Conservation (phyloP, 2,113 vertebrate species). For the Hemiprocne comata region DNA sequence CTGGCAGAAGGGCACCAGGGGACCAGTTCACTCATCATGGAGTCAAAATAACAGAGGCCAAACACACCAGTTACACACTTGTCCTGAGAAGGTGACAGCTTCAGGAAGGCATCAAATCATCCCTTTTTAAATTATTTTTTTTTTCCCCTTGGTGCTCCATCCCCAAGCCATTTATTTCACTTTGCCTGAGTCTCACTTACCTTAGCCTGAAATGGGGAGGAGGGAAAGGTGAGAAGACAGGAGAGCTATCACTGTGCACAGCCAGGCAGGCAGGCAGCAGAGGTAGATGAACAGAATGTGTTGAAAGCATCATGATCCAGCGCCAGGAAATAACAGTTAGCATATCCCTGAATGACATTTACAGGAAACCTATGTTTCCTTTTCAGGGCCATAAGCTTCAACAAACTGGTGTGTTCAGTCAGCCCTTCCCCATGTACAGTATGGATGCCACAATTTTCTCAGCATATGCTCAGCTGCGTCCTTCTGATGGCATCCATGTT, state of each 20-base stretch:
- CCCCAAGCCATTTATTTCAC: not conserved
- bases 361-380: conserved; percentile 67
- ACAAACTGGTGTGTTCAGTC: conserved; percentile 60
- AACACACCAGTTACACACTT: not conserved
- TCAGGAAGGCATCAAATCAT: accelerated
- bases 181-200: conserved; percentile 32
- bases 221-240: conserved; percentile 49
- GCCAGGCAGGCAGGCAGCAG: conserved; percentile 62
- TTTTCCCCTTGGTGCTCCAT: not conserved
- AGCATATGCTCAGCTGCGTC: conserved; percentile 73
- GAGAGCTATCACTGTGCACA: conserved; percentile 48
- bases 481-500: conserved; percentile 72
- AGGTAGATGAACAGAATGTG: conserved; percentile 62
- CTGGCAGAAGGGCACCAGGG: not conserved
- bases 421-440: conserved; percentile 57
- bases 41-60: not conserved
- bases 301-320: conserved; percentile 65
- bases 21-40: not conserved
- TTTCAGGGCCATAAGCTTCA: conserved; percentile 69
- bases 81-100: not conserved
- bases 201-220: conserved; percentile 32
- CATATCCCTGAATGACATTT: conserved; percentile 71
- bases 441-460: conserved; percentile 75
- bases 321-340: conserved; percentile 68
- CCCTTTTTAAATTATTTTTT: not conserved